Percentiles rank a stretch among this genome's conserved stretches.
Conservation (phyloP, 2,797 vertebrate species). For the Microhierax caerulescens region DNA sequence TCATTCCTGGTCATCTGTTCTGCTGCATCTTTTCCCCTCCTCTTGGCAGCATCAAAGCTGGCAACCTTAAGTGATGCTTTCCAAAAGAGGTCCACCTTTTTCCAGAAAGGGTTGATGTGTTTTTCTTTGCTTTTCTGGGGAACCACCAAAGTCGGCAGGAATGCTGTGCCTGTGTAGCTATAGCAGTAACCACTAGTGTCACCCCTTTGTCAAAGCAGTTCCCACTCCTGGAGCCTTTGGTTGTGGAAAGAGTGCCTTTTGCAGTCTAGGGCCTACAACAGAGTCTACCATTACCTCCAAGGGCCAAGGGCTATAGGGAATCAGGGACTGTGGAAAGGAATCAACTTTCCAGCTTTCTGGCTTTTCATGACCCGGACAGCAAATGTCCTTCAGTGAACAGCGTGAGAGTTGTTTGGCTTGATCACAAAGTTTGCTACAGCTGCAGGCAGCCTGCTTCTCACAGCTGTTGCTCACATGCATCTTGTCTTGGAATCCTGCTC, state of each 20-base stretch:
- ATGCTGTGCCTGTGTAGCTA: neutral
- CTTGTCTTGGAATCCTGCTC: neutral
- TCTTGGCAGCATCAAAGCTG: neutral
- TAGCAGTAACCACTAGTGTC: neutral
- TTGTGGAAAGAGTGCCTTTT: neutral
- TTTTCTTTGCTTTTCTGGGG: neutral
- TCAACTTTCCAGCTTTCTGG: neutral
- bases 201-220: neutral
- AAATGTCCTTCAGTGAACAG: neutral
- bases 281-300: neutral
- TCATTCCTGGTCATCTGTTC: neutral
- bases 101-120: no score
- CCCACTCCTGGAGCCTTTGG: rapidly evolving
- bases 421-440: neutral
- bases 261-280: neutral
- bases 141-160: rapidly evolving
- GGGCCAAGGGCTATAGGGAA: neutral
- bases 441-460: rapidly evolving
- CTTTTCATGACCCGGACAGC: neutral
- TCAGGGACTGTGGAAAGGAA: rapidly evolving
- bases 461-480: neutral
- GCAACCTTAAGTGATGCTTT: neutral
- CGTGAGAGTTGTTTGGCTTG: neutral
- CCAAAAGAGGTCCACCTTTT: neutral
- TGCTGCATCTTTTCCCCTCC: neutral